These are phyloP conservation scores for Ectropis grisescens DNA, from an alignment of 1,140 invertebrate genomes.

Conservation along the genomic window DNA sequence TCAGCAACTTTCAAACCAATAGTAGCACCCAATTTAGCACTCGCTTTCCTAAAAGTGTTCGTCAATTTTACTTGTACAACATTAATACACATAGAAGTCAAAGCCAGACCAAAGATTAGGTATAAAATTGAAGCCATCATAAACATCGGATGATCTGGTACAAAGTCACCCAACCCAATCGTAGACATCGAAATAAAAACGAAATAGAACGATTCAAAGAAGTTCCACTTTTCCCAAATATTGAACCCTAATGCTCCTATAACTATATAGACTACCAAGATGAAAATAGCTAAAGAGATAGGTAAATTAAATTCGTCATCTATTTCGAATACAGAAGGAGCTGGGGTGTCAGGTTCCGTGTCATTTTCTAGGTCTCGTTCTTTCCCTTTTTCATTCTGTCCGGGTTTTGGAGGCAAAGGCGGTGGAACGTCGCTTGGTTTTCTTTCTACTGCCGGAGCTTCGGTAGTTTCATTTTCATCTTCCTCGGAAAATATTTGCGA, in stretches of 20 bases:
- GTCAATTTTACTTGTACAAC: constrained; percentile 91
- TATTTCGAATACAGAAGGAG: constrained; percentile 78
- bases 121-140: constrained; percentile 96
- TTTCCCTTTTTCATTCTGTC: too few relatives aligned
- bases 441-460: constrained; percentile 28
- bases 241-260: constrained; percentile 85
- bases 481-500: constrained; percentile 77
- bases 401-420: constrained; percentile 50
- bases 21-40: constrained; percentile 87
- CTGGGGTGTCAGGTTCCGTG: constrained; percentile 77
- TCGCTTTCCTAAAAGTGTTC: constrained; percentile 87
- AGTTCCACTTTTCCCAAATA: constrained; percentile 85
- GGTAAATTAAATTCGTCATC: constrained; percentile 96
- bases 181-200: constrained; percentile 96
- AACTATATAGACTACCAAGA: constrained; percentile 88
- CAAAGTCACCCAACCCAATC: constrained; percentile 92
- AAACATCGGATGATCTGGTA: constrained; percentile 89
- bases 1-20: constrained; percentile 83
- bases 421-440: constrained; percentile 48
- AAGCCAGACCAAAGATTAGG: constrained; percentile 91
- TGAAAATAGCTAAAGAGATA: constrained; percentile 85
- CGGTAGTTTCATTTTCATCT: constrained; percentile 26
- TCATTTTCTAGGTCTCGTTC: constrained; percentile 39
- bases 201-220: constrained; percentile 94
- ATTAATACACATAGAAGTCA: constrained; percentile 98